phyloP scores from a whole-genome alignment of 2,113 vertebrate genomes.

The Noctilio leporinus region DNA sequence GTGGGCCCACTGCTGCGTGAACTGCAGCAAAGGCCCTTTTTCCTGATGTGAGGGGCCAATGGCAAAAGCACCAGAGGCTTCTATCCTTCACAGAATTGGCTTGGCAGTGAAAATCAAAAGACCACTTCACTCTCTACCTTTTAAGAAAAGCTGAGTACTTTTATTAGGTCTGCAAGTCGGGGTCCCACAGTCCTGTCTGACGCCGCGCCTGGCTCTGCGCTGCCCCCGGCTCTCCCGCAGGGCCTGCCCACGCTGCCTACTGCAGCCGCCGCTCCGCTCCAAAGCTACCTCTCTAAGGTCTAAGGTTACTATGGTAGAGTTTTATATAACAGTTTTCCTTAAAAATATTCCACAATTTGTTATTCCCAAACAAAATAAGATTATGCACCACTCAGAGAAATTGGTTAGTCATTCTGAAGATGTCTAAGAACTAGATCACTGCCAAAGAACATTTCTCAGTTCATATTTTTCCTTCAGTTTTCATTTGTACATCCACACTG shows the following conservation, averaged over 20 bases:
- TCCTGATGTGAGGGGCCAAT: background rate
- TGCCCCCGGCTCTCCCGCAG: background rate
- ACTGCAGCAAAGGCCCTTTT: slow-evolving; percentile 57
- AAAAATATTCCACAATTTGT: slow-evolving; percentile 79
- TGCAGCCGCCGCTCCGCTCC: slow-evolving; percentile 73
- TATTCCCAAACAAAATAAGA: slow-evolving; percentile 78
- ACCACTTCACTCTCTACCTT: slow-evolving; percentile 58
- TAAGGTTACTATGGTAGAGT: slow-evolving; percentile 74
- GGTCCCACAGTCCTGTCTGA: slow-evolving; percentile 35
- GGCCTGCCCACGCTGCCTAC: slow-evolving; percentile 38
- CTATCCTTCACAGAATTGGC: slow-evolving; percentile 50
- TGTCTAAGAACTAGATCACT: slow-evolving; percentile 68
- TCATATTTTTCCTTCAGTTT: slow-evolving; percentile 75
- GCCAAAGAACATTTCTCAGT: slow-evolving; percentile 71
- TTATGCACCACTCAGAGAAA: slow-evolving; percentile 77
- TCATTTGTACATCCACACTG: slow-evolving; percentile 76
- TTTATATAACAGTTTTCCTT: slow-evolving; percentile 78
- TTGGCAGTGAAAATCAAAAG: slow-evolving; percentile 68
- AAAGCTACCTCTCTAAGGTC: slow-evolving; percentile 76
- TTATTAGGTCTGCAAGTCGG: slow-evolving; percentile 60
- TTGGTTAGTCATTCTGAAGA: slow-evolving; percentile 72
- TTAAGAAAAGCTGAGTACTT: slow-evolving; percentile 35
- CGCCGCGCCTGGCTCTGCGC: slow-evolving; percentile 48
- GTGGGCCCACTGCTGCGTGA: background rate
- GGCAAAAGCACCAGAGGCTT: slow-evolving; percentile 40